Evolutionary conservation across 2,888 invertebrate genomes (phyloP), one percentile per base, ranked within the genome.

Genomic region (Dryocosmus kuriphilus): DNA sequence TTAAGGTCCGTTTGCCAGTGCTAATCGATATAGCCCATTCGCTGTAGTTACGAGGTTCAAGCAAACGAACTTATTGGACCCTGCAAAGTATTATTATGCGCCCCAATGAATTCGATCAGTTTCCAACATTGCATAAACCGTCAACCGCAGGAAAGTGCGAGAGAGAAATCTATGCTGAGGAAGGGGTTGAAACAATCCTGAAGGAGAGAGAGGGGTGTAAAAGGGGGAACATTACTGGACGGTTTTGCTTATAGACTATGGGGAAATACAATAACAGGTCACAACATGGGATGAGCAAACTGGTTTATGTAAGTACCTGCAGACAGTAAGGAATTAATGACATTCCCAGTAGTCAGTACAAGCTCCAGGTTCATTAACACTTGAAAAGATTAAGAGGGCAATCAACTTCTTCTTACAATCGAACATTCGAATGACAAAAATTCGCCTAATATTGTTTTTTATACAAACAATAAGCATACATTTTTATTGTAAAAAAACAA

Each of bases 1-100:
- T 83, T 83, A 78, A 80, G 79, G 80, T 80, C 80, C 79, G 74
- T 80, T 71, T 78, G 78, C 77, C 79, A 78, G 81, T 81, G 82
- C 84, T 86, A 87, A 88, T 88, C 87, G 86, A 87, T 88, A 87
- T 83, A 84, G 85, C 84, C 85, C 82, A 84, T 83, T 85, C 85
- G 82, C 81, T 83, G 82, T 83, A 77, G 80, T 82, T 83, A 85
- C 84, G 84, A 78, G 84, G 86, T 84, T 86, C 86, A 86, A 87
- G 87, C 87, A 87, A 89, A 90, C 87, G 87, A 86, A 88, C 88
- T 87, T 87, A 86, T 87, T 90, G 88, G 86, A 89, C 86, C 89
- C 87, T 88, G 86, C 89, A 88, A 89, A 90, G 89, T 89, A 89
- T 89, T 89, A 89, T 90, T 89, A 89, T 87, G 84, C 88, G 88